phyloP scores from a whole-genome alignment of 1,140 invertebrate species.

The Heliconius congener region DNA sequence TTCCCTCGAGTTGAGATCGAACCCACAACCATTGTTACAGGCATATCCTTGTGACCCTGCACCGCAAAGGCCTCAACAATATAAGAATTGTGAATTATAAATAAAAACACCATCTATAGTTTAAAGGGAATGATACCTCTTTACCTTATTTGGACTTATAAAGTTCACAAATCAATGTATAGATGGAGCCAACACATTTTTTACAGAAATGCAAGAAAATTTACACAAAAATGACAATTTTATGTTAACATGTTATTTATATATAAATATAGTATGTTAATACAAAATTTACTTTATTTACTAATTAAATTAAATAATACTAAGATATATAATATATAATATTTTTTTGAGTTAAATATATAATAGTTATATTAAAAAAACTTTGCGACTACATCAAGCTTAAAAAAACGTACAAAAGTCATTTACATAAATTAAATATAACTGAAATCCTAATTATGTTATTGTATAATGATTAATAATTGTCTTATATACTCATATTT shows the following conservation, averaged over 20 bases:
- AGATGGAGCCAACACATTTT: constrained; percentile 39
- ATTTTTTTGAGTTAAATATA: too few species aligned
- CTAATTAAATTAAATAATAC: too few species aligned
- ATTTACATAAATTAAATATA: not conserved
- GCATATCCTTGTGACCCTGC: too few species aligned
- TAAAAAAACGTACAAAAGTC: too few species aligned
- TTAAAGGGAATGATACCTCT: not conserved
- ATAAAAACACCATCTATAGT: constrained; percentile 38
- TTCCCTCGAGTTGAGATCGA: too few species aligned
- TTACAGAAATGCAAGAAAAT: not conserved
- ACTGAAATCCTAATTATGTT: not conserved
- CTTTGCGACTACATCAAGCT: too few species aligned
- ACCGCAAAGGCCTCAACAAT: not conserved
- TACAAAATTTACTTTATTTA: too few species aligned
- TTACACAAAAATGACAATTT: not conserved
- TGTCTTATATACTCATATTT: constrained; percentile 33
- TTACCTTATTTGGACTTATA: not conserved
- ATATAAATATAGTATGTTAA: not conserved
- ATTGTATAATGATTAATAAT: not conserved
- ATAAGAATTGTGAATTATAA: not conserved
- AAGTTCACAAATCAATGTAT: not conserved
- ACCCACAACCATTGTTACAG: too few species aligned
- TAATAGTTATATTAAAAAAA: too few species aligned
- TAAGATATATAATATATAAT: too few species aligned
- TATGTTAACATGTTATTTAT: not conserved